These are phyloP conservation scores for Pogonomyrmex californicus DNA, from an alignment of 1,140 invertebrate genomes.

Conservation along the genomic window DNA sequence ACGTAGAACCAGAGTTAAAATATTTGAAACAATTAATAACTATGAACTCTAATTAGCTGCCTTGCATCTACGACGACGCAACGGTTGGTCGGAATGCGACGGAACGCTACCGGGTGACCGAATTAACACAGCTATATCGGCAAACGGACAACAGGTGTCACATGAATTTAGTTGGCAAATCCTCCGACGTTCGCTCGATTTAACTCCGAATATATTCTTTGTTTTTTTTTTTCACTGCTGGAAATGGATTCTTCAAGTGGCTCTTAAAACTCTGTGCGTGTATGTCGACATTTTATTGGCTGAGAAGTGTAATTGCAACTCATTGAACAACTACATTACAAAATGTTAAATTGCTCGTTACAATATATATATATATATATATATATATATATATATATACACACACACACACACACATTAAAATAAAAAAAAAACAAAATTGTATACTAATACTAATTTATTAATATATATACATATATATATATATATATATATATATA, in stretches of 20 bases:
- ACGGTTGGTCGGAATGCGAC: conserved; percentile 24
- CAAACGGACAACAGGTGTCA: conserved; percentile 72
- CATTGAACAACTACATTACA: background rate
- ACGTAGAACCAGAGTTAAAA: conserved; percentile 17
- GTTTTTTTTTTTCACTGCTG: background rate
- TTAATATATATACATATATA: too few species aligned
- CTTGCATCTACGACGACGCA: conserved; percentile 37
- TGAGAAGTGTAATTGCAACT: conserved; percentile 10
- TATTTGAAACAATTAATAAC: conserved; percentile 64
- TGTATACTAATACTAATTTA: background rate
- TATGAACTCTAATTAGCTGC: conserved; percentile 54
- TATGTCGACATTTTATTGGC: background rate
- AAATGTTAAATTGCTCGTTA: background rate
- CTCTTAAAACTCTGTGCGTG: background rate
- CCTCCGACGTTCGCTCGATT: conserved; percentile 58
- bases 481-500: too few species aligned
- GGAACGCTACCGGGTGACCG: conserved; percentile 40
- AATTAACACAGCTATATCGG: conserved; percentile 68
- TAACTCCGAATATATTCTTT: conserved; percentile 49
- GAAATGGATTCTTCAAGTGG: conserved; percentile 27
- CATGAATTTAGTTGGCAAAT: conserved; percentile 70
- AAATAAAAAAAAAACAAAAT: too few species aligned
- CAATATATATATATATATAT: background rate
- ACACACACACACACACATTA: too few species aligned
- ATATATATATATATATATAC: too few species aligned